phyloP scores from a whole-genome alignment of 2,113 vertebrate species.

The Nerophis lumbriciformis region DNA sequence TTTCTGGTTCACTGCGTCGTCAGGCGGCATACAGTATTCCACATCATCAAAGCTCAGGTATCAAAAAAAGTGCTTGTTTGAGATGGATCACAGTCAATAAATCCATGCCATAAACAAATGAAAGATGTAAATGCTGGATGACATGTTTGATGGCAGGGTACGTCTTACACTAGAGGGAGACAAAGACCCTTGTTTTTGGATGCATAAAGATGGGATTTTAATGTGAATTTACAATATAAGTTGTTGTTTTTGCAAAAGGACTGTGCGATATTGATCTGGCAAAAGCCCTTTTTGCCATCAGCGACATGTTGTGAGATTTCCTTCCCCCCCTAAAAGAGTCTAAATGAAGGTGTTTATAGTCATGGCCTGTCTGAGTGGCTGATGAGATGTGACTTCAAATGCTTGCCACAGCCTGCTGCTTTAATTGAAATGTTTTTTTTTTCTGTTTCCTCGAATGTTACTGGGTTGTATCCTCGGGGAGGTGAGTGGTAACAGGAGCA shows the following conservation, averaged over 20 bases:
- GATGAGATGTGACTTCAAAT: conserved; percentile 26
- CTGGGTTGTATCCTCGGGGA: conserved; percentile 64
- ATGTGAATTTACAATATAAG: neutral
- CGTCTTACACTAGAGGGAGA: conserved; percentile 67
- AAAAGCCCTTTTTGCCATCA: neutral
- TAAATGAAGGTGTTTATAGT: conserved; percentile 16
- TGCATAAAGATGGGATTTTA: neutral
- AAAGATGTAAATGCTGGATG: neutral
- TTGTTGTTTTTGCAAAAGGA: neutral
- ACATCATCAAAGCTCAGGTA: conserved; percentile 10
- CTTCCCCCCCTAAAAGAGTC: conserved; percentile 7
- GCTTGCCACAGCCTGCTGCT: conserved; percentile 17
- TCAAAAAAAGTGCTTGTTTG: conserved; percentile 5
- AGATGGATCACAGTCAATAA: conserved; percentile 4
- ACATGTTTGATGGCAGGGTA: conserved; percentile 26
- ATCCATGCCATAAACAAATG: conserved; percentile 2
- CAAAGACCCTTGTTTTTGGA: conserved; percentile 58
- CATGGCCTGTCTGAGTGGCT: neutral
- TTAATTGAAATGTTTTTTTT: conserved; percentile 49
- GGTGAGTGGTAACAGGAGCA: conserved; percentile 27
- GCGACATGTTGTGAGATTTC: conserved; percentile 7
- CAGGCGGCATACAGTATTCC: conserved; percentile 11
- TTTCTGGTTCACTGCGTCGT: conserved; percentile 31
- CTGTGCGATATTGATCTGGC: neutral
- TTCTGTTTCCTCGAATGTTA: conserved; percentile 24